Percentiles rank a stretch among this genome's conserved stretches.
phyloP scores from a whole-genome alignment of 92 coral and sea anemone species.

The Scolanthus callimorphus region DNA sequence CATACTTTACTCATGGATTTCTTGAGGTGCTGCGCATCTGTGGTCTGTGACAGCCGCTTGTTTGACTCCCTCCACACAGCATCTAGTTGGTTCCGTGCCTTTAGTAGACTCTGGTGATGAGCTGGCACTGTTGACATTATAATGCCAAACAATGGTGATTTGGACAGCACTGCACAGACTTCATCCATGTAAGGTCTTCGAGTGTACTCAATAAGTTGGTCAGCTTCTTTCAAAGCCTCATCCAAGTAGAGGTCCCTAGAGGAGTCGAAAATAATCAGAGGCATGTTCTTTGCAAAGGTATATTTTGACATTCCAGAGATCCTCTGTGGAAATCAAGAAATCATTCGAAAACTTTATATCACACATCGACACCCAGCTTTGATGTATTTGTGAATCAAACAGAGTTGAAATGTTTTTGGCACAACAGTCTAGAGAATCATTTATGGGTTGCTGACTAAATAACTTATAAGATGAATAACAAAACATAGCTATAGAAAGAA shows the following conservation, averaged over 20 bases:
- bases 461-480: no score
- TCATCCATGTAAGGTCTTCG: conserved; percentile 55
- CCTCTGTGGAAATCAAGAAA: no score
- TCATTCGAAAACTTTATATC: no score
- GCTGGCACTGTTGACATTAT: conserved; percentile 72
- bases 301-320: no score
- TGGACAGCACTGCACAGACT: conserved; percentile 64
- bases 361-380: no score
- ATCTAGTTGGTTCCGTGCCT: conserved; percentile 64
- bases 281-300: no score
- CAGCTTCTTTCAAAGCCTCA: conserved; percentile 70
- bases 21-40: conserved; percentile 38
- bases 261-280: neutral
- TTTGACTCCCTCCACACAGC: conserved; percentile 60
- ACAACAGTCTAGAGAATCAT: no score
- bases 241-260: conserved; percentile 62
- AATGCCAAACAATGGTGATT: conserved; percentile 51
- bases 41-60: conserved; percentile 8
- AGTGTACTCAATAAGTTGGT: conserved; percentile 57
- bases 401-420: no score
- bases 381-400: no score
- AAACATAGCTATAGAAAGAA: no score
- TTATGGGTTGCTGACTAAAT: no score
- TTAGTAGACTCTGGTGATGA: conserved; percentile 53
- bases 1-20: conserved; percentile 56